Evolutionary conservation across 2,888 invertebrate species (phyloP), one percentile per base, ranked within the genome.

Genomic region (Biston stratarius): DNA sequence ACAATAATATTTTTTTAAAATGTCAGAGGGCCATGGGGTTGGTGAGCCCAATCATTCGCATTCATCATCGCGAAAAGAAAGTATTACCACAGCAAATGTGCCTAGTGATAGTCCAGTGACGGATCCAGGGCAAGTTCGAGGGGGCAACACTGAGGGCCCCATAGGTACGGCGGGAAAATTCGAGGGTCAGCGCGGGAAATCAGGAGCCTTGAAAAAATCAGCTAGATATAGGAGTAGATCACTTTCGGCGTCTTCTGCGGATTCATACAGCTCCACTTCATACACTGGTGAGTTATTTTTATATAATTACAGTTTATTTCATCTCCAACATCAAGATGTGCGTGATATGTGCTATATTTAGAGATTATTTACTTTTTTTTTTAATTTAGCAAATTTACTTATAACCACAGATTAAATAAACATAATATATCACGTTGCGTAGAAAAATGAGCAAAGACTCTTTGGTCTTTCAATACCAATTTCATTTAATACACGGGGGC

Each of bases 231-330:
- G 98, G 62, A 98, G 98, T 85, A 95, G 99, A 71, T 98, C 98
- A 0, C 94, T 98, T 34, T 99, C 99, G 11, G 98, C 98, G 5
- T 98, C 98, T 8, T 99, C 99, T 45, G 98, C 98, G 61, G 99
- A 99, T 89, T 98, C 98, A 33, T 99, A 98, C 92, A 98, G 98
- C 90, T 98, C 98, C 76, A 95, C 95, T 15, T 95, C 95, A 0
- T 95, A 95, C 77, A 95, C 95, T 47, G 95, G 95, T 91, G 70
- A 89, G 92, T 83, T 56, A 64, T 5, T 58, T 61, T n/a, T 33
- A 52, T 12, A 0, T 3, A 0, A 5, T 12, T 9, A 9, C n/a
- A 55, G 5, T 12, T 14, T 10, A 12, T 12, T 15, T 24, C 24
- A 24, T 24, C 24, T 24, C 24, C 1, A 24, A 24, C 24, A 24